These are phyloP conservation scores for Sinocyclocheilus anophthalmus DNA, from an alignment of 2,113 vertebrate species.

Conservation along the genomic window DNA sequence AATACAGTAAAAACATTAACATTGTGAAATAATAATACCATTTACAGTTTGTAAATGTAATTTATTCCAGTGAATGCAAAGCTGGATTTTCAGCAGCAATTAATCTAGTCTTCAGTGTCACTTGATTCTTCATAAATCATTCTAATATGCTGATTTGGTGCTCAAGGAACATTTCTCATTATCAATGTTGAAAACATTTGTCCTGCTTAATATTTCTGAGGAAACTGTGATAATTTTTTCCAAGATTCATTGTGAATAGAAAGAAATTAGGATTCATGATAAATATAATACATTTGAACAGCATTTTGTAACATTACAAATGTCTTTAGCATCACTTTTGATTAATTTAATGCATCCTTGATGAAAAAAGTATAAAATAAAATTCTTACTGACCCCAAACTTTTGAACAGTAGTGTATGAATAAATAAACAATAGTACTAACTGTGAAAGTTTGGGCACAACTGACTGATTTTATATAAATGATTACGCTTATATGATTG, in stretches of 20 bases:
- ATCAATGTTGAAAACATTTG: not conserved
- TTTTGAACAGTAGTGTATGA: too few relatives aligned
- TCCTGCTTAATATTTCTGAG: not conserved
- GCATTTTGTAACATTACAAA: not conserved
- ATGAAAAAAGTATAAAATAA: not conserved
- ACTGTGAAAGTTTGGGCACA: too few relatives aligned
- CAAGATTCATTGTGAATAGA: too few relatives aligned
- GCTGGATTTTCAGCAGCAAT: not conserved
- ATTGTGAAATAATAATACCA: not conserved
- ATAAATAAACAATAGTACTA: too few relatives aligned
- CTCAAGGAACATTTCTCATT: not conserved
- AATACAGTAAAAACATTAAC: not conserved
- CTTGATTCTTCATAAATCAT: not conserved
- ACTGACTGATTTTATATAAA: too few relatives aligned
- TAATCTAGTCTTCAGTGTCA: not conserved
- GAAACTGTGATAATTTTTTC: not conserved
- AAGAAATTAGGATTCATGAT: too few relatives aligned
- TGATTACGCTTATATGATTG: too few relatives aligned
- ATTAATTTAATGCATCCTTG: not conserved
- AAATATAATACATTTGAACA: too few relatives aligned
- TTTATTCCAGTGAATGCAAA: not conserved
- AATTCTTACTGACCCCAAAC: too few relatives aligned
- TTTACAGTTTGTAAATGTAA: not conserved
- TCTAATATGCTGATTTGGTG: not conserved
- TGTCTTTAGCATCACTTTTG: not conserved